A percentile compares a stretch with the other conserved stretches of the same genome.
Conservation (phyloP, 2,888 invertebrate genomes). For the Nemotelus nigrinus region DNA sequence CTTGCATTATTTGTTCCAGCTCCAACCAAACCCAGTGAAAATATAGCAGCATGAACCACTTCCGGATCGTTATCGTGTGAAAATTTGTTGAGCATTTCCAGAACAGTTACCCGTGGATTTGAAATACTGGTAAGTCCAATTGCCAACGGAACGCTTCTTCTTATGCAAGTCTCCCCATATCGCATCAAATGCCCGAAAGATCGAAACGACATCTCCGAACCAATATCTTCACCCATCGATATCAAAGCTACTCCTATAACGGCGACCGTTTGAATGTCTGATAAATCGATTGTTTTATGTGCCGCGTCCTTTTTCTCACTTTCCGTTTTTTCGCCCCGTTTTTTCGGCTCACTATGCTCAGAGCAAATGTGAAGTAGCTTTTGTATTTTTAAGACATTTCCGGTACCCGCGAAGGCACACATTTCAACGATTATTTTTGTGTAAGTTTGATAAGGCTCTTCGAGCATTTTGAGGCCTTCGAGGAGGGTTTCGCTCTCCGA, state of each 20-base stretch:
- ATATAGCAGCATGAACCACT: constrained; percentile 94
- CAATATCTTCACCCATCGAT: constrained; percentile 96
- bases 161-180: constrained; percentile 93
- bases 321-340: constrained; percentile 15
- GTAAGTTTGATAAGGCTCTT: constrained; percentile 91
- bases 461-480: constrained; percentile 76
- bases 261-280: constrained; percentile 89
- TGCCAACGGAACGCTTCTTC: constrained; percentile 95
- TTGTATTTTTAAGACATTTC: constrained; percentile 95
- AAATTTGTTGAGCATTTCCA: constrained; percentile 95
- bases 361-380: constrained; percentile 93
- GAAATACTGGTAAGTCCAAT: constrained; percentile 91
- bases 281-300: constrained; percentile 68
- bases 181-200: constrained; percentile 89
- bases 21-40: constrained; percentile 94
- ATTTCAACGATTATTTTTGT: constrained; percentile 92
- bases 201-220: constrained; percentile 93
- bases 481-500: constrained; percentile 75
- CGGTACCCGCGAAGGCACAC: constrained; percentile 96
- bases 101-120: constrained; percentile 90
- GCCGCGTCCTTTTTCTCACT: constrained; percentile 15
- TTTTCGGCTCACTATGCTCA: constrained; percentile 83
- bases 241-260: constrained; percentile 95
- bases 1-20: constrained; percentile 84
- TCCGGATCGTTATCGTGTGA: constrained; percentile 95